phyloP scores from a whole-genome alignment of 2,113 vertebrate species.

The Microtus montanus region DNA sequence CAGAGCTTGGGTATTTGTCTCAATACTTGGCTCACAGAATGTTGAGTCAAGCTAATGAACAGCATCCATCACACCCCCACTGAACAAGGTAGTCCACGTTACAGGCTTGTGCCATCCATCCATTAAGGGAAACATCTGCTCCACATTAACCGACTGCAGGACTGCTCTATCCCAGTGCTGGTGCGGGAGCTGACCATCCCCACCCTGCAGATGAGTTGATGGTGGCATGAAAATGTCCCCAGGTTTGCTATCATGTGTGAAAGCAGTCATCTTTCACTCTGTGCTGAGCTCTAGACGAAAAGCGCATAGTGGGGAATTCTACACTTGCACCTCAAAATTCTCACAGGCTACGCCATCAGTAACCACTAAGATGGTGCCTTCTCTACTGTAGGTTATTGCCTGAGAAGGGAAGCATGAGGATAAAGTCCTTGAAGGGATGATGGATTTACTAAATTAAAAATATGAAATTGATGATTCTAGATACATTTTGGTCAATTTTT shows the following conservation, averaged over 20 bases:
- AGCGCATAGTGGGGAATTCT: not conserved
- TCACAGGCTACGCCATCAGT: not conserved
- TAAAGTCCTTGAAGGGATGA: not conserved
- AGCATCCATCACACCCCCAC: not conserved
- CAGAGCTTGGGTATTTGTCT: slow-evolving; percentile 56
- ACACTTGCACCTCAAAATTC: not conserved
- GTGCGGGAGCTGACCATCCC: slow-evolving; percentile 27
- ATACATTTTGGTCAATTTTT: slow-evolving; percentile 28
- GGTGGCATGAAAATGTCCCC: not conserved
- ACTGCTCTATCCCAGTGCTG: slow-evolving; percentile 52
- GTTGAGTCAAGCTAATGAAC: slow-evolving; percentile 59
- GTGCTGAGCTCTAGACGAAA: not conserved
- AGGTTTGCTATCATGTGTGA: slow-evolving; percentile 40
- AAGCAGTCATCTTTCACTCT: slow-evolving; percentile 36
- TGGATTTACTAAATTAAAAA: slow-evolving; percentile 17
- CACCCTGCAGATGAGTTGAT: slow-evolving; percentile 50
- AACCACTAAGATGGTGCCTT: not conserved
- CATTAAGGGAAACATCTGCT: slow-evolving; percentile 16
- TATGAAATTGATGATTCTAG: slow-evolving; percentile 20
- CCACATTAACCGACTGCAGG: slow-evolving; percentile 45
- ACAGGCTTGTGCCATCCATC: not conserved
- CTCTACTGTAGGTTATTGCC: not conserved
- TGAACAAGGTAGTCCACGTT: slow-evolving; percentile 23
- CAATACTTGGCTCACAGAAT: slow-evolving; percentile 59
- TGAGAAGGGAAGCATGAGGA: not conserved